These are phyloP conservation scores for Cephus rjabovi DNA, from an alignment of 2,888 invertebrate genomes.

Conservation along the genomic window DNA sequence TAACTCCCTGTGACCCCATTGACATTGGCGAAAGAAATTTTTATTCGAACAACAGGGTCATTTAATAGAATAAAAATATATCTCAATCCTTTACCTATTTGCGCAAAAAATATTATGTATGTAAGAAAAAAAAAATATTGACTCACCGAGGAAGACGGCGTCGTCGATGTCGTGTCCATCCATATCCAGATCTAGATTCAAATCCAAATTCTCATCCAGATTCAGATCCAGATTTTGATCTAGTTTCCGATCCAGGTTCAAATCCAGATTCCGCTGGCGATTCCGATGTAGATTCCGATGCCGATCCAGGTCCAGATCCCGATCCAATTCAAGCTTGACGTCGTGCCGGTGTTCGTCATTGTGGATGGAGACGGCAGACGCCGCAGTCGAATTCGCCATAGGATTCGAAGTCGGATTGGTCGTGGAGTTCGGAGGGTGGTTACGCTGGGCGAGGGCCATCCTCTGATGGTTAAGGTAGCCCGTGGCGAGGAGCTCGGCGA, in stretches of 20 bases:
- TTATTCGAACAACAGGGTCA: background rate
- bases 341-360: background rate
- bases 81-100: background rate
- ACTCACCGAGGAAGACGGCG: constrained; percentile 62
- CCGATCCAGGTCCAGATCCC: background rate
- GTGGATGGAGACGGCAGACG: background rate
- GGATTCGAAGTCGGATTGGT: background rate
- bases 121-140: background rate
- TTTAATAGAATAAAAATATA: background rate
- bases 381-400: background rate
- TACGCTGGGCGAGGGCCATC: constrained; percentile 50
- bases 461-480: constrained; percentile 46
- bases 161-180: constrained; percentile 56
- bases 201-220: background rate
- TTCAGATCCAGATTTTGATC: background rate
- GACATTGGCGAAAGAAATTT: background rate
- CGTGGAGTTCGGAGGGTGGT: constrained; percentile 30
- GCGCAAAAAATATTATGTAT: background rate
- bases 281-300: background rate
- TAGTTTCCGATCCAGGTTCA: background rate
- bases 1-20: background rate
- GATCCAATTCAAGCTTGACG: background rate
- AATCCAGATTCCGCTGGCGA: background rate
- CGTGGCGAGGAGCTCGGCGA: constrained; percentile 59
- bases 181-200: constrained; percentile 39